Conservation (phyloP, 53 echinoderm and acorn worm species). For the Arbacia lixula region DNA sequence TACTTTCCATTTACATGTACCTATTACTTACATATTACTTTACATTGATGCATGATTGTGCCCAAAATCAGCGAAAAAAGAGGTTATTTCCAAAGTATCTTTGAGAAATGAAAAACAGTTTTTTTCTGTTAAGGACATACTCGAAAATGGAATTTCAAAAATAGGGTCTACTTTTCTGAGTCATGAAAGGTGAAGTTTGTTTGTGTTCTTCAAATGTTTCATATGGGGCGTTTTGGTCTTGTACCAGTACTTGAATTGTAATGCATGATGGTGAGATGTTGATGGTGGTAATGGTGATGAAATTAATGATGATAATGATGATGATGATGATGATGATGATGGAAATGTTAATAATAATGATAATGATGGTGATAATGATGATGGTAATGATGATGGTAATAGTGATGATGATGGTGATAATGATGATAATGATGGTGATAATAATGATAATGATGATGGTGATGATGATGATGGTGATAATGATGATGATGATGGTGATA, state of each 20-base stretch:
- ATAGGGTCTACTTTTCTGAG: too few species aligned
- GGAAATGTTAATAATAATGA: constrained; percentile 18
- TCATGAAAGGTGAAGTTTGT: too few species aligned
- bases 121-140: too few species aligned
- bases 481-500: constrained; percentile 15
- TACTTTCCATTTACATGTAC: too few species aligned
- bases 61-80: too few species aligned
- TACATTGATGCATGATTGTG: too few species aligned
- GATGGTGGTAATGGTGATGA: not conserved
- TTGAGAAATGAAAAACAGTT: not conserved
- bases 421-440: constrained; percentile 32
- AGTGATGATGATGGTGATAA: constrained; percentile 23
- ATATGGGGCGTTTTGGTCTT: too few species aligned
- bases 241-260: too few species aligned
- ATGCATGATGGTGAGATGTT: not conserved
- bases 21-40: too few species aligned
- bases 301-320: not conserved
- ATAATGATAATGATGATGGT: constrained; percentile 18
- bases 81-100: not conserved
- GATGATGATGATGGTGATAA: constrained; percentile 12
- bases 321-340: constrained; percentile 38
- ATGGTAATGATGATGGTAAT: constrained; percentile 25
- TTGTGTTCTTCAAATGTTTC: too few species aligned
- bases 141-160: too few species aligned
- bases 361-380: constrained; percentile 42